These are phyloP conservation scores for Gymnocypris eckloni DNA, from an alignment of 2,797 vertebrate genomes.

Conservation along the genomic window DNA sequence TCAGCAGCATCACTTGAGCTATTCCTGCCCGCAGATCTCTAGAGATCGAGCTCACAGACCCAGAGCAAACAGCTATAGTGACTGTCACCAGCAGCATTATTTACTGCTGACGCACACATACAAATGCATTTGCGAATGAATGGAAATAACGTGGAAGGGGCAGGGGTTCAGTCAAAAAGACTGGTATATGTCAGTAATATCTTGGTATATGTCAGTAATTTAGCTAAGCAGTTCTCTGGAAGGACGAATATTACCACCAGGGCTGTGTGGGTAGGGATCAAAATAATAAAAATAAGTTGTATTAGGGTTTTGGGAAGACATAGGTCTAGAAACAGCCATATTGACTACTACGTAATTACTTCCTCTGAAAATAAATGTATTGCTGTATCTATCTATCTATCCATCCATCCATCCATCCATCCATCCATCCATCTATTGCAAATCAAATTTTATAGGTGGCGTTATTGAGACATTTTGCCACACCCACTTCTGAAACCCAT, in stretches of 20 bases:
- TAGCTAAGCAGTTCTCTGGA: constrained; percentile 69
- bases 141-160: constrained; percentile 26
- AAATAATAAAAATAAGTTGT: constrained; percentile 47
- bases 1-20: constrained; percentile 41
- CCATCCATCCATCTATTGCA: background rate
- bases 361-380: constrained; percentile 79
- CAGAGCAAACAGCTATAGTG: constrained; percentile 68
- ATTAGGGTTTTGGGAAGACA: constrained; percentile 69
- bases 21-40: constrained; percentile 33
- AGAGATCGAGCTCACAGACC: constrained; percentile 51
- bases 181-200: constrained; percentile 70
- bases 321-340: constrained; percentile 72
- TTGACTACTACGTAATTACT: constrained; percentile 75
- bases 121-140: constrained; percentile 31
- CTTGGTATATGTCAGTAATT: constrained; percentile 71
- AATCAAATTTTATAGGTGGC: background rate
- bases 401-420: constrained; percentile 52
- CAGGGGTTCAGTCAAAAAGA: constrained; percentile 60
- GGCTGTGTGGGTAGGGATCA: constrained; percentile 17
- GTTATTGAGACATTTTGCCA: no score
- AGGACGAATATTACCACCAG: constrained; percentile 51
- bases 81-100: constrained; percentile 66
- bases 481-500: no score
- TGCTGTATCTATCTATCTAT: constrained; percentile 57
- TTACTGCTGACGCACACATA: constrained; percentile 36